Evolutionary conservation across 35 echinoderm and acorn worm species (phyloP).

Genomic region (Ptychodera flava): DNA sequence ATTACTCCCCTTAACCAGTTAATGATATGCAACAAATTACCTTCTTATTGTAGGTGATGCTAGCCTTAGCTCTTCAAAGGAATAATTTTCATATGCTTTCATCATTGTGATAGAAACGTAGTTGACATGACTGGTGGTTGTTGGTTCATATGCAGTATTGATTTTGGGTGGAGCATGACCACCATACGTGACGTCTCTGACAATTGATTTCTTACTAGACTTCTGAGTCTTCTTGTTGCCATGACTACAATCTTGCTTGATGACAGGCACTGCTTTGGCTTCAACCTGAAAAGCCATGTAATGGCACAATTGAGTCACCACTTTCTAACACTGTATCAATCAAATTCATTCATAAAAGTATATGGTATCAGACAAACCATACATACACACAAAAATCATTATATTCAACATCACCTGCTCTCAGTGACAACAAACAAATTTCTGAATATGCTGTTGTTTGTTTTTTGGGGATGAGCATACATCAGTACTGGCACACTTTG

Average conservation of each 20-base stretch:
- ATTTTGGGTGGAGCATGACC: conserved; percentile 65
- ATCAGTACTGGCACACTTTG: no score
- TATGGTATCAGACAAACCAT: not conserved
- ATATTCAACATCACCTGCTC: no score
- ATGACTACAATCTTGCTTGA: conserved; percentile 54
- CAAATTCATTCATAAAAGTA: not conserved
- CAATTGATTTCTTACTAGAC: conserved; percentile 9
- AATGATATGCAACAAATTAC: no score
- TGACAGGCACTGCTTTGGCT: conserved; percentile 87
- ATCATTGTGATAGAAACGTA: conserved; percentile 98
- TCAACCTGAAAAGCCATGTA: conserved; percentile 69
- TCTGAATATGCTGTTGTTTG: no score
- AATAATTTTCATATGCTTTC: conserved; percentile 97
- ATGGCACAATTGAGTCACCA: no score
- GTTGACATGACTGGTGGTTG: conserved; percentile 47
- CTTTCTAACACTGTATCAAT: not conserved
- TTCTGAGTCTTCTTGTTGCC: conserved; percentile 34
- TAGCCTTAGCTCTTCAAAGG: conserved; percentile 92
- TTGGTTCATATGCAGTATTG: conserved; percentile 62
- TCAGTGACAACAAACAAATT: no score
- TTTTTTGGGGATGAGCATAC: no score
- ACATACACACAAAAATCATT: no score
- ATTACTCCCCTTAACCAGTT: no score
- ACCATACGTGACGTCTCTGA: conserved; percentile 83
- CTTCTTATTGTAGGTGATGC: conserved; percentile 79